A percentile compares a stretch with the other conserved stretches of the same genome.
Conservation (phyloP, 2,888 invertebrate species). For the Torymus texanus region DNA sequence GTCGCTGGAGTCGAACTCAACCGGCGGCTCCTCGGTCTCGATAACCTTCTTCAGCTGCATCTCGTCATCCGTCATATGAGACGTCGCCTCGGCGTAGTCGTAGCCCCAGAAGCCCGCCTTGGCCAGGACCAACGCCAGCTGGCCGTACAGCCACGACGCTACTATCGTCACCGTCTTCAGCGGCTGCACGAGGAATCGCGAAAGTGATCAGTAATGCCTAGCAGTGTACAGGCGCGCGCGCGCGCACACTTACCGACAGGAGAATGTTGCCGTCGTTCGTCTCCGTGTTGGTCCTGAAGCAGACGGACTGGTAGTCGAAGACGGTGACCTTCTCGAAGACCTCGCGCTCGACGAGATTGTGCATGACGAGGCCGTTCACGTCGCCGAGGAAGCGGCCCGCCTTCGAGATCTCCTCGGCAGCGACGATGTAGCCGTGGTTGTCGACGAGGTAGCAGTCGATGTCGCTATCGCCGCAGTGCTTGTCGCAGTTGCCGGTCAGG, state of each 20-base stretch:
- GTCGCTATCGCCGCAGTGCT: slow-evolving; percentile 80
- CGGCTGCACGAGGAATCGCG: slow-evolving; percentile 62
- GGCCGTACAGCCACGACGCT: slow-evolving; percentile 68
- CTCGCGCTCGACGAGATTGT: slow-evolving; percentile 82
- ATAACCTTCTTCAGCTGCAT: slow-evolving; percentile 45
- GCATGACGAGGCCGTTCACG: slow-evolving; percentile 87
- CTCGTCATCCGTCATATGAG: slow-evolving; percentile 65
- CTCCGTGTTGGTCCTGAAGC: slow-evolving; percentile 83
- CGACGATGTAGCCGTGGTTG: slow-evolving; percentile 90
- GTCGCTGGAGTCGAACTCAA: slow-evolving; percentile 59
- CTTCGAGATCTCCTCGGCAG: slow-evolving; percentile 83
- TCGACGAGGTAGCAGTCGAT: slow-evolving; percentile 91
- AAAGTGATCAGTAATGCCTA: slow-evolving; percentile 6
- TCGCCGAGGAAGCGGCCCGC: slow-evolving; percentile 93
- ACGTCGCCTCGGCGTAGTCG: slow-evolving; percentile 66
- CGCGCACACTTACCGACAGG: slow-evolving; percentile 78
- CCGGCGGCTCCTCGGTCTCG: slow-evolving; percentile 61
- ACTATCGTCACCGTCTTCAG: slow-evolving; percentile 64
- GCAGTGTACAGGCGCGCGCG: not conserved
- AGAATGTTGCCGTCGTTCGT: slow-evolving; percentile 80
- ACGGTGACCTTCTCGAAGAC: slow-evolving; percentile 86
- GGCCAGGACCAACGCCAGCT: slow-evolving; percentile 66
- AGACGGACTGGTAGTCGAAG: slow-evolving; percentile 93
- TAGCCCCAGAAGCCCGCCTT: slow-evolving; percentile 67
- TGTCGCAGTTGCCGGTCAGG: slow-evolving; percentile 67